Evolutionary conservation across 1,140 invertebrate species (phyloP).

Genomic region (Steinernema khuongi): DNA sequence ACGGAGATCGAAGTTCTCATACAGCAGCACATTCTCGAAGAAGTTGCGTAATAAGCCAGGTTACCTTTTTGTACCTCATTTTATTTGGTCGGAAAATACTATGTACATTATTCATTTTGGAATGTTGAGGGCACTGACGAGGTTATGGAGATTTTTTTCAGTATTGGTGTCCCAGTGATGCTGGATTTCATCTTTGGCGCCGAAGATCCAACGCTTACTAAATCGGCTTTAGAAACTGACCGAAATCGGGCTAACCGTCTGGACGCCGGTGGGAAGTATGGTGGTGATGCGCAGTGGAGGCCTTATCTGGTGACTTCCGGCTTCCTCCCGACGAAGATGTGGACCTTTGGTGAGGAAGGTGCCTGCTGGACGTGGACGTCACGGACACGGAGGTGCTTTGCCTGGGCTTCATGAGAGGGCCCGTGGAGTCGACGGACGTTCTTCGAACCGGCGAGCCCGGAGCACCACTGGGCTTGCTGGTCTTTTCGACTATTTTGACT

Average conservation of each 20-base stretch:
- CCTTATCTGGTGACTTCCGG: not conserved
- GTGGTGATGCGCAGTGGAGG: not conserved
- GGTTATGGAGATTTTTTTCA: not conserved
- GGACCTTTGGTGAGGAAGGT: not conserved
- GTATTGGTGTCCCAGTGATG: not conserved
- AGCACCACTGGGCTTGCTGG: no score
- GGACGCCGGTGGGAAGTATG: not conserved
- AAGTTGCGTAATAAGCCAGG: not conserved
- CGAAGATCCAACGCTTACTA: not conserved
- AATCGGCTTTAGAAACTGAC: not conserved
- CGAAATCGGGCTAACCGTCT: not conserved
- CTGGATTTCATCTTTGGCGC: not conserved
- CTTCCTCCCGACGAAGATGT: not conserved
- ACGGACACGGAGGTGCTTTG: not conserved
- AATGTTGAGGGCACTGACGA: constrained; percentile 7
- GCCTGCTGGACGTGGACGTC: not conserved
- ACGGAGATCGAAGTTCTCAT: not conserved
- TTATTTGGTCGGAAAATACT: not conserved
- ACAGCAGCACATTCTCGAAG: constrained; percentile 5
- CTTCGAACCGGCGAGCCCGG: not conserved
- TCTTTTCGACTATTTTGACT: no score
- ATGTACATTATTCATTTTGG: not conserved
- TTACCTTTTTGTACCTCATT: not conserved
- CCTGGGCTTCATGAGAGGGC: not conserved
- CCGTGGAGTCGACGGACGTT: not conserved